Evolutionary conservation across 2,888 invertebrate species (phyloP).

Genomic region (Drosophila nigricruria): DNA sequence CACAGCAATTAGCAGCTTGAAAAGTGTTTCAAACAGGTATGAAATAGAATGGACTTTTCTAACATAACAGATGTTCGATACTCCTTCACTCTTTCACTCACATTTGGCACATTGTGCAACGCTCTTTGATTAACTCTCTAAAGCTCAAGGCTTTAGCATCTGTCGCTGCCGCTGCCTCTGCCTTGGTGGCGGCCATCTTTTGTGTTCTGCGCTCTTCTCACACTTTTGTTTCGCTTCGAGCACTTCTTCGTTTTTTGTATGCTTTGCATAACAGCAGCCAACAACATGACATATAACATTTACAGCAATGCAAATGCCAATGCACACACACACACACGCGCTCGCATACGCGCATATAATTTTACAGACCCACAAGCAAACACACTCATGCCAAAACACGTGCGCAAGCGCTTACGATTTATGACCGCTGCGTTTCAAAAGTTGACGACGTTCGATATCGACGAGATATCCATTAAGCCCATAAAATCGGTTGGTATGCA

Average conservation of each 20-base stretch:
- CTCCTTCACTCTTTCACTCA: background rate
- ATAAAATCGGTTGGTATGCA: slow-evolving; percentile 81
- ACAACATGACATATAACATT: slow-evolving; percentile 39
- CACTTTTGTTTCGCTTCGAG: slow-evolving; percentile 23
- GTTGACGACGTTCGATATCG: slow-evolving; percentile 76
- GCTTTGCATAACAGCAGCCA: slow-evolving; percentile 16
- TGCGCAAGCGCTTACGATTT: slow-evolving; percentile 67
- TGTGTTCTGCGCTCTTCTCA: slow-evolving; percentile 21
- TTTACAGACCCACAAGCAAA: slow-evolving; percentile 42
- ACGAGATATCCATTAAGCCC: slow-evolving; percentile 81
- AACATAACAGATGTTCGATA: background rate
- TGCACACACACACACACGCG: slow-evolving; percentile 34
- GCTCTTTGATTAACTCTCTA: slow-evolving; percentile 16
- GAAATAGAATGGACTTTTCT: background rate
- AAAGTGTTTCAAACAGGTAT: slow-evolving; percentile 46
- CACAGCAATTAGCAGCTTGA: slow-evolving; percentile 64
- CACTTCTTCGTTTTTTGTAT: slow-evolving; percentile 3
- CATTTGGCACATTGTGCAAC: background rate
- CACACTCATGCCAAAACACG: slow-evolving; percentile 58
- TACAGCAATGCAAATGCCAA: slow-evolving; percentile 66
- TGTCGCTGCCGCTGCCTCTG: background rate
- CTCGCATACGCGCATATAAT: slow-evolving; percentile 17
- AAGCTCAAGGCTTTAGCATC: slow-evolving; percentile 32
- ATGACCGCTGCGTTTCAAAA: slow-evolving; percentile 60
- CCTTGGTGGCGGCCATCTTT: slow-evolving; percentile 23